phyloP scores from a whole-genome alignment of 2,888 invertebrate genomes.

The Euzetes globulus region DNA sequence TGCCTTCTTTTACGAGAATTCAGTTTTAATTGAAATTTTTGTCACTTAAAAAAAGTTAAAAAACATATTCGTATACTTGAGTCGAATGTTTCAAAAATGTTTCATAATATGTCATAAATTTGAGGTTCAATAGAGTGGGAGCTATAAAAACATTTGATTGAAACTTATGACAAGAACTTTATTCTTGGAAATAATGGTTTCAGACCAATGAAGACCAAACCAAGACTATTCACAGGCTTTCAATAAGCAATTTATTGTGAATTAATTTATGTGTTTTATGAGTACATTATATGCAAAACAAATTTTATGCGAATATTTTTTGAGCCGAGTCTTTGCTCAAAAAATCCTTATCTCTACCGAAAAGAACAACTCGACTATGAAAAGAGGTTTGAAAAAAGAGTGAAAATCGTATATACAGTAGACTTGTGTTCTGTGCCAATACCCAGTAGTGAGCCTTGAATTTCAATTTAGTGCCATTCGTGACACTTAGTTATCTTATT shows the following conservation, averaged over 20 bases:
- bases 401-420: not conserved
- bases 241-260: not conserved
- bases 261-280: not conserved
- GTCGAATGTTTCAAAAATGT: too few species aligned
- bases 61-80: too few species aligned
- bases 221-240: not conserved
- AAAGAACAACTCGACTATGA: not conserved
- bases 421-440: not conserved
- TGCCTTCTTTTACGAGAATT: not conserved
- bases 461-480: not conserved
- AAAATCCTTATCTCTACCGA: not conserved
- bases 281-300: not conserved
- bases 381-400: not conserved
- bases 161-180: too few species aligned
- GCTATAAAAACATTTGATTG: too few species aligned
- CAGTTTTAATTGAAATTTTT: not conserved
- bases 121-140: too few species aligned
- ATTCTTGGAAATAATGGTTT: not conserved
- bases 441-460: not conserved
- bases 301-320: not conserved
- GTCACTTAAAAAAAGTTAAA: not conserved
- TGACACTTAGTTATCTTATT: conserved; percentile 8
- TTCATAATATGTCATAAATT: too few species aligned
- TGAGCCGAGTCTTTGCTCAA: not conserved
- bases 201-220: not conserved